These are phyloP conservation scores for Halictus rubicundus DNA, from an alignment of 1,140 invertebrate species.

Conservation along the genomic window DNA sequence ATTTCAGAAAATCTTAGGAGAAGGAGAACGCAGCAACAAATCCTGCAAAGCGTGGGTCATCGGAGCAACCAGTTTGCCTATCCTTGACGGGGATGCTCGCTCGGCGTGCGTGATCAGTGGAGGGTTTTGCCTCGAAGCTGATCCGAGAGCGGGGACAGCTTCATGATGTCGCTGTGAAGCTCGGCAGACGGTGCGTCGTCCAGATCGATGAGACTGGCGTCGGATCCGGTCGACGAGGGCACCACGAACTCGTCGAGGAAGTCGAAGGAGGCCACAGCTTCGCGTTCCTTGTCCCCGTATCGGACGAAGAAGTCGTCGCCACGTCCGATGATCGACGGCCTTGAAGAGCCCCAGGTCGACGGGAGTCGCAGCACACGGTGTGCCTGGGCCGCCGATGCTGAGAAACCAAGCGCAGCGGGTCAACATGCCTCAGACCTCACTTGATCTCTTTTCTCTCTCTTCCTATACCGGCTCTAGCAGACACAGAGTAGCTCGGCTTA, in stretches of 20 bases:
- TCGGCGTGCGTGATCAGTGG: neutral
- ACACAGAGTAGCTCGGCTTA: slow-evolving; percentile 76
- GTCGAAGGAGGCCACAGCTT: slow-evolving; percentile 89
- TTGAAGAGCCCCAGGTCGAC: slow-evolving; percentile 78
- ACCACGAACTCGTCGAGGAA: slow-evolving; percentile 86
- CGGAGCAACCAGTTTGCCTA: slow-evolving; percentile 4
- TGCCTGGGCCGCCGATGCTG: slow-evolving; percentile 83
- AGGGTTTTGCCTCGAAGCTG: neutral
- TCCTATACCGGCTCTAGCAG: slow-evolving; percentile 72
- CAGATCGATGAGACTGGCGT: slow-evolving; percentile 65
- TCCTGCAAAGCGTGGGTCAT: neutral
- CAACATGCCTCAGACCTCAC: slow-evolving; percentile 72
- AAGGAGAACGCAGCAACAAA: no score
- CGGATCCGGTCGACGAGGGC: slow-evolving; percentile 79
- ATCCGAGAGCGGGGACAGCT: slow-evolving; percentile 65
- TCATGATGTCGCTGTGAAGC: slow-evolving; percentile 62
- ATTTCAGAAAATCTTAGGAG: no score
- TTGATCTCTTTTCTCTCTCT: slow-evolving; percentile 66
- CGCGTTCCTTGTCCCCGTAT: slow-evolving; percentile 88
- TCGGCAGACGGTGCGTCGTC: slow-evolving; percentile 53
- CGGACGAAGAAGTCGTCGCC: slow-evolving; percentile 87
- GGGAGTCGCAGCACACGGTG: slow-evolving; percentile 81
- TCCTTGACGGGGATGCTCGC: neutral
- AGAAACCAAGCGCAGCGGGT: slow-evolving; percentile 77
- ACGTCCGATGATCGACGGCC: slow-evolving; percentile 86